Evolutionary conservation across 2,888 invertebrate genomes (phyloP), one percentile per base, ranked within the genome.

Genomic region (Drosophila parthenogenetica): DNA sequence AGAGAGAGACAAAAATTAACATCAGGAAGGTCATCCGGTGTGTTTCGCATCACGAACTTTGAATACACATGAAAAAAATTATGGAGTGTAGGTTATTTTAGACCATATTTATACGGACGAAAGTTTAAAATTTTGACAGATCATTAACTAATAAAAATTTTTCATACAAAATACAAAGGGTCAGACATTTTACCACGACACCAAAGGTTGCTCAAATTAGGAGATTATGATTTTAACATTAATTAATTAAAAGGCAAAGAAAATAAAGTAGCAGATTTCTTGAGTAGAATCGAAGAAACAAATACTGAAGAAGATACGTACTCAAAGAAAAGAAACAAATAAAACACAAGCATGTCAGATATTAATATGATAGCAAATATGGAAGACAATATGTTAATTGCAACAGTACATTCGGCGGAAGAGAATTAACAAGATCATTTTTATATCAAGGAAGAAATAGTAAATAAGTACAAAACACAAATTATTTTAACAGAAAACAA

Each of bases 331-430:
- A 40, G 14, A 40, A 40, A 14, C 14, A 14, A 14, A 40, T 8
- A 40, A 14, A 40, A 40, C 32, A 10, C 2, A 10, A 32, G 10
- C 10, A 32, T 32, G 5, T 40, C 39, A 40, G 14, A 14, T 14
- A 40, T 40, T 14, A 40, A 40, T 40, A 40, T 14, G 39, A 40
- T 40, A 40, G 39, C 39, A 40, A 40, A 40, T 14, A 40, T 40
- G 39, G 39, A 40, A 40, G 39, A 40, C 13, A 32, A 32, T 32
- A 10, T 32, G 5, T 32, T 5, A 32, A 32, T 19, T 19, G 19
- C 19, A 19, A 19, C 19, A 19, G 19, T 19, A 19, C 3, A 19
- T 19, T 19, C 19, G 3, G 32, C 32, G 10, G 32, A 32, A 32
- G 32, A 32, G 10, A 32, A 32, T 32, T 32, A 4, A 32, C 32